These are phyloP conservation scores for Hippopotamus amphibius DNA, from an alignment of 2,113 vertebrate genomes.

Conservation along the genomic window DNA sequence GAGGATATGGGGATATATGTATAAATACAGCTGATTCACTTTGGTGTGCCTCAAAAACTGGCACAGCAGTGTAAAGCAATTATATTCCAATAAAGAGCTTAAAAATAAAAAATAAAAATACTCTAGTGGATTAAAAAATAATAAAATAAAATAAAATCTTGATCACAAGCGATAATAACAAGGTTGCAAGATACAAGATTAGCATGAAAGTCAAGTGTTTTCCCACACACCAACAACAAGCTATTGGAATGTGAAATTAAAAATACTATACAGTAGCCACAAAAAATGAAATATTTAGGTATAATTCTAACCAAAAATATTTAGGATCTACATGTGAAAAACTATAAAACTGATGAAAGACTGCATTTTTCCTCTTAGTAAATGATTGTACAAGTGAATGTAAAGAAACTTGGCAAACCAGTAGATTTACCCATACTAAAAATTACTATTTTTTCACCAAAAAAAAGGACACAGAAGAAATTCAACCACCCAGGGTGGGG, in stretches of 20 bases:
- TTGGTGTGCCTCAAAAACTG: no score
- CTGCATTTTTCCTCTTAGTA: neutral
- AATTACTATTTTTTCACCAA: neutral
- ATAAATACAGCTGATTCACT: no score
- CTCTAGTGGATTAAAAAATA: no score
- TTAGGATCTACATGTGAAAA: neutral
- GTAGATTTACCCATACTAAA: neutral
- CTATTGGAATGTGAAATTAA: neutral
- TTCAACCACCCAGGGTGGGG: neutral
- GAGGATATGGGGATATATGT: no score
- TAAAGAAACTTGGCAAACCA: neutral
- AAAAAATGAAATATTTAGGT: neutral
- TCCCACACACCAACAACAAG: neutral
- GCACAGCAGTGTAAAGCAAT: no score
- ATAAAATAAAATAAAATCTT: neutral
- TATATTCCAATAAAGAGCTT: no score
- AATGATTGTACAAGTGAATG: neutral
- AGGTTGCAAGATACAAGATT: neutral
- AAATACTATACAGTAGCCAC: neutral
- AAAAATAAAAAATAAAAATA: no score
- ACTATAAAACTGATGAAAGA: neutral
- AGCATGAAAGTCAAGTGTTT: neutral
- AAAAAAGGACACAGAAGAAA: neutral
- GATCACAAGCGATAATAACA: neutral
- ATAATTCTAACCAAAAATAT: neutral